Evolutionary conservation across 2,113 vertebrate genomes (phyloP).

Genomic region (Periophthalmodon schlosseri): DNA sequence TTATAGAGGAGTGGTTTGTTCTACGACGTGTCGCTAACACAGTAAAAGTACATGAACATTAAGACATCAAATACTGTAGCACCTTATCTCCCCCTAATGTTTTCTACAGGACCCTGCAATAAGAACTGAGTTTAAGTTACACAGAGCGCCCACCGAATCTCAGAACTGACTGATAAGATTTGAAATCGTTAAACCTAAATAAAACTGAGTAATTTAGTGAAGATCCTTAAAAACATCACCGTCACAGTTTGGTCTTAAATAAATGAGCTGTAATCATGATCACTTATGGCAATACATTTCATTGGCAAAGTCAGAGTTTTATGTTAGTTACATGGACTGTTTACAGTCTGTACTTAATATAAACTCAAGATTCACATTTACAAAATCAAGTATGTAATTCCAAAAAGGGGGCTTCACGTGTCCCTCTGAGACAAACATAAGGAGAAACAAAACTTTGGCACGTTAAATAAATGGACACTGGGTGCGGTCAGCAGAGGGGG

Average conservation of each 20-base stretch:
- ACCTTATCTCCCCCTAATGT: slow-evolving; percentile 50
- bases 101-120: slow-evolving; percentile 43
- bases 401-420: slow-evolving; percentile 36
- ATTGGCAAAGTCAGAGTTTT: slow-evolving; percentile 27
- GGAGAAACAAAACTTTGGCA: slow-evolving; percentile 78
- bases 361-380: slow-evolving; percentile 51
- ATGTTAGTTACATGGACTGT: not conserved
- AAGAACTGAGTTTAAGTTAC: slow-evolving; percentile 19
- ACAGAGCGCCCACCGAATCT: slow-evolving; percentile 18
- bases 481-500: slow-evolving; percentile 25
- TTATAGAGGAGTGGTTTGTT: slow-evolving; percentile 57
- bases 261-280: not conserved
- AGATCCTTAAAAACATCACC: not conserved
- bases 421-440: slow-evolving; percentile 37
- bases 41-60: slow-evolving; percentile 52
- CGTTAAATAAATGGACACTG: slow-evolving; percentile 61
- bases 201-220: not conserved
- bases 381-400: slow-evolving; percentile 49
- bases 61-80: slow-evolving; percentile 60
- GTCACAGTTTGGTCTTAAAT: slow-evolving; percentile 16
- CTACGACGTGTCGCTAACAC: slow-evolving; percentile 54
- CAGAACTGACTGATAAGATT: slow-evolving; percentile 60
- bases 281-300: slow-evolving; percentile 1
- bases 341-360: no score
- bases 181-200: slow-evolving; percentile 23